Evolutionary conservation across 2,113 vertebrate species (phyloP).

Genomic region (Xiphophorus maculatus): DNA sequence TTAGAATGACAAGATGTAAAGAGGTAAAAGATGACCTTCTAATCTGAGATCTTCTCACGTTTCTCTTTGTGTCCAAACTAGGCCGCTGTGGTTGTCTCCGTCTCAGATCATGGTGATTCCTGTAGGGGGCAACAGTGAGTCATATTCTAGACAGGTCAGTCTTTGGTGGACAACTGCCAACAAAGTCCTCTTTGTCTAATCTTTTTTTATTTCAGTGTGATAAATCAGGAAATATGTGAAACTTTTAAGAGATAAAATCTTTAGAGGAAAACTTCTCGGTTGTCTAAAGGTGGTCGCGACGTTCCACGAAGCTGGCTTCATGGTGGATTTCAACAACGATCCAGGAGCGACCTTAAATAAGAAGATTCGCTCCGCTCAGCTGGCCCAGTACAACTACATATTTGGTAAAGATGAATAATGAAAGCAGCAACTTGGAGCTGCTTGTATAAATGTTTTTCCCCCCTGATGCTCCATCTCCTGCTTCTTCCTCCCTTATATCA

Average conservation of each 20-base stretch:
- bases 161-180: neutral
- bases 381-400: conserved; percentile 91
- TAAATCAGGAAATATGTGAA: conserved; percentile 15
- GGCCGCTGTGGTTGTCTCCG: conserved; percentile 92
- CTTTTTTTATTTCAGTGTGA: neutral
- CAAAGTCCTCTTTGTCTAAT: neutral
- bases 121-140: conserved; percentile 79
- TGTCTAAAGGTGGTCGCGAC: conserved; percentile 79
- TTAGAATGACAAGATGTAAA: too few relatives aligned
- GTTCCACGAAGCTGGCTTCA: conserved; percentile 81
- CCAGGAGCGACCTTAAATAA: conserved; percentile 84
- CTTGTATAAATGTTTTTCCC: neutral
- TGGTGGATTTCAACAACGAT: conserved; percentile 79
- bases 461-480: neutral
- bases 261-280: conserved; percentile 11
- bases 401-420: conserved; percentile 80
- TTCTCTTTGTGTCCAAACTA: conserved; percentile 44
- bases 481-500: neutral
- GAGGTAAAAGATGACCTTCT: neutral
- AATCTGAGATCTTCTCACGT: neutral
- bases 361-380: conserved; percentile 88
- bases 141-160: conserved; percentile 84
- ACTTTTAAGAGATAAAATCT: conserved; percentile 22
- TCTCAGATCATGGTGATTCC: conserved; percentile 88
- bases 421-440: neutral